Conservation (phyloP, 1,140 invertebrate species). For the Apocrypta bakeri region DNA sequence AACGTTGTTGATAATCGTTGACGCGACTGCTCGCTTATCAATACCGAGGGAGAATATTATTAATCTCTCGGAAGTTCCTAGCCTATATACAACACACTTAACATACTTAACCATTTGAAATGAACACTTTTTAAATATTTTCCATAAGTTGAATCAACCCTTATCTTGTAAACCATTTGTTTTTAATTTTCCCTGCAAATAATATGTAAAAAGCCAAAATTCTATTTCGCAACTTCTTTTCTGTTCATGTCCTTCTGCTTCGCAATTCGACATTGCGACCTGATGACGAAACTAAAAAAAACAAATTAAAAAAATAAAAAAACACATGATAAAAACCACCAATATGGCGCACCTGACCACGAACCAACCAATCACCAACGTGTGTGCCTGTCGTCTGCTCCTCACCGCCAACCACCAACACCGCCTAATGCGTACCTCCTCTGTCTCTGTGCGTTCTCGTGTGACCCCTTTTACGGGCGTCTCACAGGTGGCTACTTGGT, state of each 20-base stretch:
- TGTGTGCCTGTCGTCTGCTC: conserved; percentile 9
- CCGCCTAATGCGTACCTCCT: conserved; percentile 22
- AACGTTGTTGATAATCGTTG: not conserved
- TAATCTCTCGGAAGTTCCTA: not conserved
- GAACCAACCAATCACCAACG: conserved; percentile 24
- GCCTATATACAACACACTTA: no score
- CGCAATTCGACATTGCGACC: conserved; percentile 8
- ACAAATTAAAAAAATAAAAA: not conserved
- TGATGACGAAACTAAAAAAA: conserved; percentile 3
- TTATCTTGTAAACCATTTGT: no score
- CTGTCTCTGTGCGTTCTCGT: conserved; percentile 16
- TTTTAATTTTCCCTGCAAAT: no score
- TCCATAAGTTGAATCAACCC: no score
- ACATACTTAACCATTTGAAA: no score
- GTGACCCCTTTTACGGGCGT: conserved; percentile 66
- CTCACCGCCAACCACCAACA: conserved; percentile 10
- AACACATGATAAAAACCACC: not conserved
- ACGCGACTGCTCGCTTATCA: no score
- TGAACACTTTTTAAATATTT: no score
- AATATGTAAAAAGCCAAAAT: no score
- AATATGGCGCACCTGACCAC: conserved; percentile 14
- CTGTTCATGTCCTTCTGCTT: conserved; percentile 33
- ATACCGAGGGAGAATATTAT: no score
- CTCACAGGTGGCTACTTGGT: conserved; percentile 86
- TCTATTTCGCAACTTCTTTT: conserved; percentile 39